Evolutionary conservation across 2,888 invertebrate genomes (phyloP), one percentile per base, ranked within the genome.

Genomic region (Tineola bisselliella): DNA sequence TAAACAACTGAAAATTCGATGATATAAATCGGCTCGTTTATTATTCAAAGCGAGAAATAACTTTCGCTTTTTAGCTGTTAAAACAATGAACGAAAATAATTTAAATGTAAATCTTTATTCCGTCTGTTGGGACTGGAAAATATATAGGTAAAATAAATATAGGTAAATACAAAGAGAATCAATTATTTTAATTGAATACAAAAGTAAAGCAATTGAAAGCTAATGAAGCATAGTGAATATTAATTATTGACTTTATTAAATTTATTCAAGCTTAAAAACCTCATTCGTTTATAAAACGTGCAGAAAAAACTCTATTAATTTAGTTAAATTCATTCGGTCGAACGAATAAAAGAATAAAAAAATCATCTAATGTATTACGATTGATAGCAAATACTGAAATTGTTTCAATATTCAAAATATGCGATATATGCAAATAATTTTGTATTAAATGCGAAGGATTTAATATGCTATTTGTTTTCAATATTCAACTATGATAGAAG

Each of bases 321-420:
- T 80, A 81, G 84, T 82, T 75, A 82, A 79, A 79, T 76, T 78
- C 70, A 79, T 80, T 83, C 78, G 82, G 83, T 79, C 77, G 79
- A 80, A 71, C 79, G 79, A 74, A 76, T 79, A 84, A 79, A 79
- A 80, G 82, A 82, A 83, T 83, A 83, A 81, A 81, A 25, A 25
- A 25, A 25, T 25, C 25, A 25, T 25, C 25, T 25, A 25, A 25
- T n/a, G n/a, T n/a, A n/a, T n/a, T n/a, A n/a, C n/a, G n/a, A n/a
- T n/a, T n/a, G n/a, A n/a, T n/a, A n/a, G n/a, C n/a, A n/a, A n/a
- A n/a, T n/a, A 25, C 25, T 25, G 25, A 25, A 6, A 25, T 25
- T 25, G 6, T 25, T 25, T 25, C n/a, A n/a, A n/a, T n/a, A n/a
- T n/a, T n/a, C n/a, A n/a, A n/a, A n/a, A n/a, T n/a, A n/a, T n/a